phyloP scores from a whole-genome alignment of 2,797 vertebrate genomes.

The Limnodromus scolopaceus region DNA sequence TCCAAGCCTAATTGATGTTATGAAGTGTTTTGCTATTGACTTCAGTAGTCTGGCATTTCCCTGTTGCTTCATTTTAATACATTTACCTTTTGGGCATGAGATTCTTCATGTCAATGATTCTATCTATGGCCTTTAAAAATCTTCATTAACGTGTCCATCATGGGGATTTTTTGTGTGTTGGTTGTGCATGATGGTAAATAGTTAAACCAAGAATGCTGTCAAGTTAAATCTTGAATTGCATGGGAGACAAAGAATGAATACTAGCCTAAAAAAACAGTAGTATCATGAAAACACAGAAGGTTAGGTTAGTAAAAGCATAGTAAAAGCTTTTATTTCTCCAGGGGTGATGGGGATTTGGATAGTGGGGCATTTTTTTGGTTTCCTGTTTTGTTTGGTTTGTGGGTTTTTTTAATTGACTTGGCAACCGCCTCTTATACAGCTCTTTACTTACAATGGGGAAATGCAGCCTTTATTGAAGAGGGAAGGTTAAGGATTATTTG shows the following conservation, averaged over 20 bases:
- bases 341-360: neutral
- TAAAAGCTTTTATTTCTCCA: neutral
- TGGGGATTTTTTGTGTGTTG: neutral
- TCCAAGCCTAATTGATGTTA: neutral
- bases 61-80: neutral
- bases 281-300: neutral
- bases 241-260: neutral
- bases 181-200: neutral
- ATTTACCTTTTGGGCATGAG: neutral
- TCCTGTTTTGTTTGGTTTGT: neutral
- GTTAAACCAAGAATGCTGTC: neutral
- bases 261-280: neutral
- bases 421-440: neutral
- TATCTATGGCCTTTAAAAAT: neutral
- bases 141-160: neutral
- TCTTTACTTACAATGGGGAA: neutral
- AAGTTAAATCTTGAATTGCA: neutral
- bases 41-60: neutral
- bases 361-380: neutral
- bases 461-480: neutral
- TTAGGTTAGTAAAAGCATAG: neutral
- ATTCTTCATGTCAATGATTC: neutral
- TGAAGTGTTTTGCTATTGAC: neutral
- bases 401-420: neutral
- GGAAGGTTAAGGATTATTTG: neutral